A percentile compares a stretch with the other conserved stretches of the same genome.
Evolutionary conservation across 2,888 invertebrate species (phyloP).

Genomic region (Microchrysa polita): DNA sequence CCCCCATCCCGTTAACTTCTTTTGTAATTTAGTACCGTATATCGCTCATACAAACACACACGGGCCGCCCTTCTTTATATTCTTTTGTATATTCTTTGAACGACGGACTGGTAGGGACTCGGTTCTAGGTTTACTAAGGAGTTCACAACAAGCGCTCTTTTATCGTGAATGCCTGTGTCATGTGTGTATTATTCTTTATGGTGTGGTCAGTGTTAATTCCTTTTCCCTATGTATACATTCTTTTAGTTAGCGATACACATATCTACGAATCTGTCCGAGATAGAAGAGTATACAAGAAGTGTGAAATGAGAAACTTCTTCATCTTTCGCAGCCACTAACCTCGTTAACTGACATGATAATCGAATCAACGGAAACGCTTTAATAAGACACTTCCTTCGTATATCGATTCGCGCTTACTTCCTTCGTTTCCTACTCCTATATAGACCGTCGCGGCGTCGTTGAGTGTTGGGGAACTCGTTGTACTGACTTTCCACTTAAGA

Average conservation of each 20-base stretch:
- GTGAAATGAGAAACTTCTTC: slow-evolving; percentile 15
- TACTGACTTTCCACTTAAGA: slow-evolving; percentile 42
- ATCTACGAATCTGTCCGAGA: background rate
- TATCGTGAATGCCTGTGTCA: no score
- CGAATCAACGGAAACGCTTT: slow-evolving; percentile 42
- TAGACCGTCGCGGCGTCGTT: slow-evolving; percentile 39
- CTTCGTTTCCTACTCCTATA: slow-evolving; percentile 19
- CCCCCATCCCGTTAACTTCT: no score
- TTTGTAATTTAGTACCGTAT: no score
- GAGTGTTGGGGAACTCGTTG: no score
- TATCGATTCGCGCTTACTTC: slow-evolving; percentile 3
- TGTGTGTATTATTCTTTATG: no score
- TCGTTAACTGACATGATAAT: slow-evolving; percentile 42
- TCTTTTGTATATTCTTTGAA: no score
- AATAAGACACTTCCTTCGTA: slow-evolving; percentile 40
- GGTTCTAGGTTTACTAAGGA: no score
- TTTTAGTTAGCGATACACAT: background rate
- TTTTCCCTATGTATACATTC: no score
- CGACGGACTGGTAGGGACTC: no score
- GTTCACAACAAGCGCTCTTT: no score
- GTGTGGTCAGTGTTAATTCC: slow-evolving; percentile 1
- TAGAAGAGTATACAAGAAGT: background rate
- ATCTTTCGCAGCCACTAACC: slow-evolving; percentile 22
- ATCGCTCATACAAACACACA: no score
- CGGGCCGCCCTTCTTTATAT: no score